Conservation (phyloP, 2,888 invertebrate species). For the Gasteruption jaculator region DNA sequence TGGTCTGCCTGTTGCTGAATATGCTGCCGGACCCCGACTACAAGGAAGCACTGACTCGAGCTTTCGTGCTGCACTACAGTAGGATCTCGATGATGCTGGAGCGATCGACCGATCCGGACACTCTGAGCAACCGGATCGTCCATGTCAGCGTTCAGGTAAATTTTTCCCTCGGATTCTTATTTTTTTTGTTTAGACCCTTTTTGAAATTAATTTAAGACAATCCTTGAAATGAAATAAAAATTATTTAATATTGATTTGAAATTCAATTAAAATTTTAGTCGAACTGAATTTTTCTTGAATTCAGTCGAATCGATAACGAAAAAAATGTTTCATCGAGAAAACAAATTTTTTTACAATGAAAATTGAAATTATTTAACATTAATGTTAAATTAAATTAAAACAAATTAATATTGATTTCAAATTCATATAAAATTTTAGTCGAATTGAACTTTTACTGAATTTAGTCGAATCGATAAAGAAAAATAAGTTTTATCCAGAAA, state of each 20-base stretch:
- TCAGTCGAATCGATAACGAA: too few species aligned
- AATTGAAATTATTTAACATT: conserved; percentile 3
- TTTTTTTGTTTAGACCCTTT: not conserved
- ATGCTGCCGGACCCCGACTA: conserved; percentile 94
- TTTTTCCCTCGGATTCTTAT: not conserved
- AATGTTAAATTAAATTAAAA: not conserved
- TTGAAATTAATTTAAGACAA: not conserved
- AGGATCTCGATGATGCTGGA: conserved; percentile 89
- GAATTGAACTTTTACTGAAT: too few species aligned
- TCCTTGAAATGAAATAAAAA: not conserved
- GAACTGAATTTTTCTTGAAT: not conserved
- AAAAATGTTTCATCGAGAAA: too few species aligned
- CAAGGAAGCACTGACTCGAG: conserved; percentile 89
- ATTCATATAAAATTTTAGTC: not conserved
- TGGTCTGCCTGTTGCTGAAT: conserved; percentile 90
- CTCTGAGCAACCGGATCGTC: conserved; percentile 90
- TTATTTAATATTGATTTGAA: too few species aligned
- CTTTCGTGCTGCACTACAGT: conserved; percentile 95
- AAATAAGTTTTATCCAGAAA: not conserved
- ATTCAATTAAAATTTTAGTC: conserved; percentile 5
- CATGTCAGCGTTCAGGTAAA: conserved; percentile 83
- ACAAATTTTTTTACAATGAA: too few species aligned
- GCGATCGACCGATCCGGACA: conserved; percentile 81
- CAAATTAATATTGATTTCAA: not conserved
- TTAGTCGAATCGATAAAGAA: conserved; percentile 1